These are phyloP conservation scores for Papilio gigon DNA, from an alignment of 2,888 invertebrate genomes.

Conservation along the genomic window DNA sequence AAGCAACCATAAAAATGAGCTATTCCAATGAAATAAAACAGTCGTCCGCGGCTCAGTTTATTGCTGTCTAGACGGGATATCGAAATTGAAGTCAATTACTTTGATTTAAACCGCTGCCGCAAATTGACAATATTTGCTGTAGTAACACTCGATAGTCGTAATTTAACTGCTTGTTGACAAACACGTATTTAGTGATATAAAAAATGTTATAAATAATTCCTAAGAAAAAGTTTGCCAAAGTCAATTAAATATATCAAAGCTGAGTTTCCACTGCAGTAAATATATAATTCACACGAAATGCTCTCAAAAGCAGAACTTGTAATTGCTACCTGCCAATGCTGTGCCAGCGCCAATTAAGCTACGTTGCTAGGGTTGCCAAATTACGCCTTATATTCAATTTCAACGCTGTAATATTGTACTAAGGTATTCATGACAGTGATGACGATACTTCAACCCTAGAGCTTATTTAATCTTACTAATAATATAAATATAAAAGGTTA, in stretches of 20 bases:
- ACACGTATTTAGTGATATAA: neutral
- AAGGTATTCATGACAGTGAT: neutral
- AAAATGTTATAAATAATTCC: neutral
- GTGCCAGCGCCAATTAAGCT: slow-evolving; percentile 38
- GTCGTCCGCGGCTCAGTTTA: slow-evolving; percentile 13
- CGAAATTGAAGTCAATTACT: slow-evolving; percentile 23
- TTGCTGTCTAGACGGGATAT: slow-evolving; percentile 20
- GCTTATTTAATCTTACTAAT: too few species aligned
- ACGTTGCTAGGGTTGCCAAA: slow-evolving; percentile 23
- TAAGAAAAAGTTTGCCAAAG: neutral
- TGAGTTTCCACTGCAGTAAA: slow-evolving; percentile 18
- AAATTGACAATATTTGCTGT: neutral
- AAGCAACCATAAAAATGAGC: neutral
- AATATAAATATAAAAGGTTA: too few species aligned
- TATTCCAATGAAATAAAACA: slow-evolving; percentile 18
- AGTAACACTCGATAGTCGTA: too few species aligned
- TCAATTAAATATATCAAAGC: neutral
- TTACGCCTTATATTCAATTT: slow-evolving; percentile 3
- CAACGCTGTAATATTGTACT: neutral
- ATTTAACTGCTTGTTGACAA: neutral
- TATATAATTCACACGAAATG: slow-evolving; percentile 35
- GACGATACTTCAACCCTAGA: neutral
- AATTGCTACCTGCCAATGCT: slow-evolving; percentile 39
- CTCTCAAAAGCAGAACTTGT: slow-evolving; percentile 39
- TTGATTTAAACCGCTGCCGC: neutral